A percentile compares a stretch with the other conserved stretches of the same genome.
phyloP scores from a whole-genome alignment of 2,113 vertebrate species.

The Zapornia atra region DNA sequence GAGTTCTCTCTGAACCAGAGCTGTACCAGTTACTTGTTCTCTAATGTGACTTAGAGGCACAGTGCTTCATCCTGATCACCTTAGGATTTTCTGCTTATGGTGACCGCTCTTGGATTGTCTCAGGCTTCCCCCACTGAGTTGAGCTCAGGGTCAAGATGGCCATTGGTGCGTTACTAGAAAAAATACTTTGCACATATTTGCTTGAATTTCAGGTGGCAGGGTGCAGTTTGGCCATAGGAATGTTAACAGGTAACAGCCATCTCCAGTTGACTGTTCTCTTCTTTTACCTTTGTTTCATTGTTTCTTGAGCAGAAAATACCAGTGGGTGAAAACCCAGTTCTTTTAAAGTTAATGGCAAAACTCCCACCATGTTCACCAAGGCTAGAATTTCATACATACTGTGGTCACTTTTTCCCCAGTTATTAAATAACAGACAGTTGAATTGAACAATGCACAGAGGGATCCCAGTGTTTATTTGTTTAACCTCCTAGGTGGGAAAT shows the following conservation, averaged over 20 bases:
- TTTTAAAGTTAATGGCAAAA: neutral
- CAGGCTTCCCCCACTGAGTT: neutral
- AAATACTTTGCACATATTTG: neutral
- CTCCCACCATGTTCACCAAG: fast-evolving
- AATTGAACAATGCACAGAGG: constrained; percentile 20
- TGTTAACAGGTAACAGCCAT: neutral
- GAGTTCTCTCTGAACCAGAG: neutral
- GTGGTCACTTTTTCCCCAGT: constrained; percentile 29
- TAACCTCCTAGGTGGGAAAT: constrained; percentile 41
- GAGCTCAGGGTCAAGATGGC: neutral
- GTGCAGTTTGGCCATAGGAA: neutral
- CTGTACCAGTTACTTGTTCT: neutral
- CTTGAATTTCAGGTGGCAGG: neutral
- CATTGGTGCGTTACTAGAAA: neutral
- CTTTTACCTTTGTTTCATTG: neutral
- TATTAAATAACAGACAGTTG: constrained; percentile 34
- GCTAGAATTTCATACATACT: neutral
- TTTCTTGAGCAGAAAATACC: neutral
- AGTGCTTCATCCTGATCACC: neutral
- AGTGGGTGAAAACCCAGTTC: neutral
- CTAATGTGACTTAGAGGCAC: neutral
- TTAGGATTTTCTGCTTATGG: neutral
- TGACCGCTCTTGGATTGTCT: neutral
- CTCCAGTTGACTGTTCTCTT: neutral
- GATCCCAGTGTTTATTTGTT: constrained; percentile 16